Conservation (phyloP, 2,888 invertebrate species). For the Pyrocoelia pectoralis region DNA sequence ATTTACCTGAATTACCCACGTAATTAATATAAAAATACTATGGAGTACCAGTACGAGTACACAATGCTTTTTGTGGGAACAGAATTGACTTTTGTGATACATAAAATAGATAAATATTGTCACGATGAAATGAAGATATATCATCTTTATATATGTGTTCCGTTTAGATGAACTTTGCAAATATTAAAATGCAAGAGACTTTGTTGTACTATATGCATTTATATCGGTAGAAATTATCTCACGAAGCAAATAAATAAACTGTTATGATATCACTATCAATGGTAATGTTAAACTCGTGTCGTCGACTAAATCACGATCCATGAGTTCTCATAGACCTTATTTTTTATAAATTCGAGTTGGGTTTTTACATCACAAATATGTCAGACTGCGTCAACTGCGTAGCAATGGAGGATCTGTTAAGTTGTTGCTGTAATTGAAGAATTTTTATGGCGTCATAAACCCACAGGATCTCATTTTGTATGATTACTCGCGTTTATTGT, state of each 20-base stretch:
- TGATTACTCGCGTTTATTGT: neutral
- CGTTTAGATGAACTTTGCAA: slow-evolving; percentile 11
- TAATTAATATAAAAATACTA: too few relatives aligned
- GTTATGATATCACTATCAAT: slow-evolving; percentile 48
- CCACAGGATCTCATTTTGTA: neutral
- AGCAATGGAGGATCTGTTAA: neutral
- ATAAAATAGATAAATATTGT: neutral
- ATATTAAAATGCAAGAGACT: slow-evolving; percentile 31
- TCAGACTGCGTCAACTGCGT: too few relatives aligned
- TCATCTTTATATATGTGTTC: neutral
- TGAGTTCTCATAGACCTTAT: slow-evolving; percentile 35
- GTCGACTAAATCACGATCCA: slow-evolving; percentile 48
- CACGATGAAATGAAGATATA: neutral
- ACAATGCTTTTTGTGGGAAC: too few relatives aligned
- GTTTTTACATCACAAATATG: neutral
- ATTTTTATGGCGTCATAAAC: neutral
- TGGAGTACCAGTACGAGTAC: too few relatives aligned
- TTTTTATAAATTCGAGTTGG: slow-evolving; percentile 37
- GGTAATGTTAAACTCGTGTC: slow-evolving; percentile 50
- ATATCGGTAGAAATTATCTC: slow-evolving; percentile 37
- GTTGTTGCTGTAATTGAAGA: neutral
- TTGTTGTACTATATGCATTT: slow-evolving; percentile 12
- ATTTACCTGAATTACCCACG: too few relatives aligned
- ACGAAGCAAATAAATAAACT: slow-evolving; percentile 47
- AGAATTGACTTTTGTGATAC: neutral